phyloP scores from a whole-genome alignment of 2,113 vertebrate species.

The Seriola quinqueradiata region DNA sequence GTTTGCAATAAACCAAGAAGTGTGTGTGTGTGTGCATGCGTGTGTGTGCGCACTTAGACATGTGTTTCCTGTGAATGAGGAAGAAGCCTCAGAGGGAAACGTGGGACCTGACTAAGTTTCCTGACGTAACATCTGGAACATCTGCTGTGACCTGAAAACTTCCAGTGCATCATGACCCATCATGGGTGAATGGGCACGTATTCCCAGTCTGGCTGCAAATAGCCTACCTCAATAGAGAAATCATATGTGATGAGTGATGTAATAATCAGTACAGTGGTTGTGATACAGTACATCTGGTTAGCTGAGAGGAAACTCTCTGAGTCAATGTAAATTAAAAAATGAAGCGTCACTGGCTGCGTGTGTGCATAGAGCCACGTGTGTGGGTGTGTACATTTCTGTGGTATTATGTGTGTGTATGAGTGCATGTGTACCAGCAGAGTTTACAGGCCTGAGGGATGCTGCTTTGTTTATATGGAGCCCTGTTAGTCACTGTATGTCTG shows the following conservation, averaged over 20 bases:
- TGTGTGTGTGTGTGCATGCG: not conserved
- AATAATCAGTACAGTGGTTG: not conserved
- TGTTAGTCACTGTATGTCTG: constrained; percentile 26
- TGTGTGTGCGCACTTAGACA: not conserved
- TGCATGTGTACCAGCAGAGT: not conserved
- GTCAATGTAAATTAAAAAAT: constrained; percentile 17
- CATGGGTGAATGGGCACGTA: not conserved
- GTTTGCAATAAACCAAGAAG: too few relatives aligned
- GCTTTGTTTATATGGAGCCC: constrained; percentile 20
- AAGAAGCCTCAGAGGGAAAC: constrained; percentile 8
- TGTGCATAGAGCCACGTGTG: not conserved
- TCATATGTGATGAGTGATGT: not conserved
- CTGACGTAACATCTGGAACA: constrained; percentile 4
- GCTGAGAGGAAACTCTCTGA: not conserved
- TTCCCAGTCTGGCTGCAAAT: not conserved
- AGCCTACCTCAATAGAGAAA: not conserved
- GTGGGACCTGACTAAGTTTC: not conserved
- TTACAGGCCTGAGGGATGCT: not conserved
- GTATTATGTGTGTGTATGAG: not conserved
- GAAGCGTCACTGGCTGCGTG: not conserved
- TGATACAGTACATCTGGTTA: not conserved
- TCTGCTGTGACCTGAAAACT: constrained; percentile 11
- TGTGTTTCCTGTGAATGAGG: constrained; percentile 3
- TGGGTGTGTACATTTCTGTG: not conserved
- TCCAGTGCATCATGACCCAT: constrained; percentile 2